Conservation (phyloP, 1,140 invertebrate species). For the Papilio machaon region DNA sequence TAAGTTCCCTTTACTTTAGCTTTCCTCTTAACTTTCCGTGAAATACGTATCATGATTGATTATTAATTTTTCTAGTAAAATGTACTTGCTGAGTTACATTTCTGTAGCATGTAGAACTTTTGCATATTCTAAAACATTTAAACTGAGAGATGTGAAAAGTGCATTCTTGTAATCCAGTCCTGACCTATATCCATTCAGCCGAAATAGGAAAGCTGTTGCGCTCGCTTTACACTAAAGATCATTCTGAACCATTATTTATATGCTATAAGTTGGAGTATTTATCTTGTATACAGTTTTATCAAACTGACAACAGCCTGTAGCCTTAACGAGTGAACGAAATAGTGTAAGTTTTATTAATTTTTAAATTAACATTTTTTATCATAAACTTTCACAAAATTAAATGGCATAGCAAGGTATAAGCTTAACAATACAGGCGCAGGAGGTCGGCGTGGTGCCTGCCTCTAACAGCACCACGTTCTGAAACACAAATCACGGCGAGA, state of each 20-base stretch:
- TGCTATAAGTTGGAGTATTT: conserved; percentile 30
- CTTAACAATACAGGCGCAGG: conserved; percentile 45
- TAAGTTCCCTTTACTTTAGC: not conserved
- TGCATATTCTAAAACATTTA: conserved; percentile 36
- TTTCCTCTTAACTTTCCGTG: not conserved
- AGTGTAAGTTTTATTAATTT: too few relatives aligned
- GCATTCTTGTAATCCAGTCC: conserved; percentile 33
- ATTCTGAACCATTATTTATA: conserved; percentile 30
- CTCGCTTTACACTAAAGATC: conserved; percentile 25
- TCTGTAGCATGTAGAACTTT: conserved; percentile 1
- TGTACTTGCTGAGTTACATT: not conserved
- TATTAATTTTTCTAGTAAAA: not conserved
- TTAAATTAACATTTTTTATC: not conserved
- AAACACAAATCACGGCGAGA: conserved; percentile 60
- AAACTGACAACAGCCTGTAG: too few relatives aligned
- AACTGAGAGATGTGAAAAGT: conserved; percentile 33
- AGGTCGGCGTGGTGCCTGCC: not conserved
- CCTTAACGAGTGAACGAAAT: too few relatives aligned
- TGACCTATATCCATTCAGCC: conserved; percentile 32
- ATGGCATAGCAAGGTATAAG: conserved; percentile 49
- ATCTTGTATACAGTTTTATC: too few relatives aligned
- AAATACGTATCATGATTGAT: not conserved
- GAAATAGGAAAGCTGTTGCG: conserved; percentile 38
- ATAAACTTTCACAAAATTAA: too few relatives aligned
- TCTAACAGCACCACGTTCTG: conserved; percentile 41